phyloP scores from a whole-genome alignment of 2,797 vertebrate species.

The Arnoldichthys spilopterus region DNA sequence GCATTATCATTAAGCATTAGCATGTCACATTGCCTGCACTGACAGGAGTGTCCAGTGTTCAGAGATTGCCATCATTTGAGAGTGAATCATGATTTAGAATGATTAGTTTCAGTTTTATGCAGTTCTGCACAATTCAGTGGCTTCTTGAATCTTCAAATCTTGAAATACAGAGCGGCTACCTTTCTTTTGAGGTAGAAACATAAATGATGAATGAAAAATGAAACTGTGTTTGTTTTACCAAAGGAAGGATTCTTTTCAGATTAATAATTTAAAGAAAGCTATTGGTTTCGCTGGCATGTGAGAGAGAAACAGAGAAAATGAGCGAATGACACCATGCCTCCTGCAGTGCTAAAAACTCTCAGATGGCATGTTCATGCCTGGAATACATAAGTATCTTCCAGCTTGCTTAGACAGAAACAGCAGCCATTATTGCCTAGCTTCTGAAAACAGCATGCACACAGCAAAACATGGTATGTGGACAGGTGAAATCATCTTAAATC shows the following conservation, averaged over 20 bases:
- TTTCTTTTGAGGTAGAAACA: not conserved
- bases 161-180: not conserved
- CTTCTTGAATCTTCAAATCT: not conserved
- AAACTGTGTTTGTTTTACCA: not conserved
- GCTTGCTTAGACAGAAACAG: not conserved
- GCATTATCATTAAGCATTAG: not conserved
- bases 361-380: conserved; percentile 4
- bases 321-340: conserved; percentile 3
- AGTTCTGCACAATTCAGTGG: not conserved
- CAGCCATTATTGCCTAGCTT: conserved; percentile 16
- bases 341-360: conserved; percentile 20
- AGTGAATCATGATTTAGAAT: not conserved
- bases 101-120: not conserved
- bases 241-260: not conserved
- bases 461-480: not conserved
- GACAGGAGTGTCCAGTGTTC: not conserved
- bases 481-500: no score
- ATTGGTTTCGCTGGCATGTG: conserved; percentile 1
- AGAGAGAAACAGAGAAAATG: conserved; percentile 47
- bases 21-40: not conserved
- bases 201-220: not conserved
- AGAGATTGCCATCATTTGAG: not conserved
- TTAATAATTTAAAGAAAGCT: conserved; percentile 2
- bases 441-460: not conserved
- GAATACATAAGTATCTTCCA: conserved; percentile 12